phyloP scores from a whole-genome alignment of 2,113 vertebrate genomes.

The Hipposideros armiger region DNA sequence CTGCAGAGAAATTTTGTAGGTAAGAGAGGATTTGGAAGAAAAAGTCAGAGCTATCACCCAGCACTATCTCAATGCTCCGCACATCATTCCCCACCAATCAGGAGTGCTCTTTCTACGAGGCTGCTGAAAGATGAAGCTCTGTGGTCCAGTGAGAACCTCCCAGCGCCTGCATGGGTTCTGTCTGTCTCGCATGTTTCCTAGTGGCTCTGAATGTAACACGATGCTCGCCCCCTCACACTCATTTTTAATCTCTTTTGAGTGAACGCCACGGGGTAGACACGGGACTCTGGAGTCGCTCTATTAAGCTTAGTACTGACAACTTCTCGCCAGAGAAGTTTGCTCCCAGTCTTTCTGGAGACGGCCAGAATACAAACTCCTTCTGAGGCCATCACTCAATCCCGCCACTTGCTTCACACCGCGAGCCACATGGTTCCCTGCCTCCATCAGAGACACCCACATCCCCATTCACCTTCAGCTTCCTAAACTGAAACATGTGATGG shows the following conservation, averaged over 20 bases:
- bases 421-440: not conserved
- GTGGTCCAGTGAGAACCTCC: conserved; percentile 47
- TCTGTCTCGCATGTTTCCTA: not conserved
- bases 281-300: not conserved
- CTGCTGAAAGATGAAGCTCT: not conserved
- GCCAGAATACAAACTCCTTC: not conserved
- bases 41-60: not conserved
- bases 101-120: conserved; percentile 29
- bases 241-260: not conserved
- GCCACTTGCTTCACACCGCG: not conserved
- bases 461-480: conserved; percentile 42
- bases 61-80: not conserved
- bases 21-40: not conserved
- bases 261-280: not conserved
- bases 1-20: not conserved
- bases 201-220: not conserved
- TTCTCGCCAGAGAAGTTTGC: conserved; percentile 70
- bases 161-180: not conserved
- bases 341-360: not conserved
- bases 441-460: not conserved
- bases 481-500: not conserved
- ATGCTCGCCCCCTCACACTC: not conserved
- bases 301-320: conserved; percentile 29
- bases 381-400: not conserved
- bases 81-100: conserved; percentile 58